phyloP scores from a whole-genome alignment of 2,113 vertebrate genomes.

The Procapra przewalskii region DNA sequence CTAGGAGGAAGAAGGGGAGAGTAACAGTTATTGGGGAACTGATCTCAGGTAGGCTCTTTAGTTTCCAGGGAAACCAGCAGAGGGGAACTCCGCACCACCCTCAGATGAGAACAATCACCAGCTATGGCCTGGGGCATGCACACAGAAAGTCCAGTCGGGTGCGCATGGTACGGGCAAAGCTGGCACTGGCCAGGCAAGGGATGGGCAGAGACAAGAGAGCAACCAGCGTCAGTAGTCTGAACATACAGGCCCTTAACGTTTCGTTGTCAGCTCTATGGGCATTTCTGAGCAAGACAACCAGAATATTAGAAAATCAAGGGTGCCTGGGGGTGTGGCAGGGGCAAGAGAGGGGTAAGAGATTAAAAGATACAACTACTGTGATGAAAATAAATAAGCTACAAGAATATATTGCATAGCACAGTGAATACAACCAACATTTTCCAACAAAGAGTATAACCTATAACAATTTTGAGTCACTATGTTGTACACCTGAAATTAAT shows the following conservation, averaged over 20 bases:
- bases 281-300: background rate
- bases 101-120: background rate
- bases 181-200: background rate
- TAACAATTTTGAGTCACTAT: background rate
- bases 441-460: background rate
- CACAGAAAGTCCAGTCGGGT: background rate
- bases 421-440: background rate
- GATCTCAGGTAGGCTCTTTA: background rate
- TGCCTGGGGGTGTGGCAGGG: background rate
- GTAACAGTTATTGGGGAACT: background rate
- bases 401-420: background rate
- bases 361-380: background rate
- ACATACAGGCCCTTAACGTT: background rate
- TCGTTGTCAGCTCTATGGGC: background rate
- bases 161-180: fast-evolving
- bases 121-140: background rate
- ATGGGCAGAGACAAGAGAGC: background rate
- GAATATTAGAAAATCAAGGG: background rate
- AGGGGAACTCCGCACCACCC: background rate
- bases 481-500: background rate
- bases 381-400: background rate
- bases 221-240: background rate
- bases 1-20: background rate
- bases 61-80: background rate
- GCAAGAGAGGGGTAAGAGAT: background rate